A percentile compares a stretch with the other conserved stretches of the same genome.
Conservation (phyloP, 2,888 invertebrate genomes). For the Bellardia bayeri region DNA sequence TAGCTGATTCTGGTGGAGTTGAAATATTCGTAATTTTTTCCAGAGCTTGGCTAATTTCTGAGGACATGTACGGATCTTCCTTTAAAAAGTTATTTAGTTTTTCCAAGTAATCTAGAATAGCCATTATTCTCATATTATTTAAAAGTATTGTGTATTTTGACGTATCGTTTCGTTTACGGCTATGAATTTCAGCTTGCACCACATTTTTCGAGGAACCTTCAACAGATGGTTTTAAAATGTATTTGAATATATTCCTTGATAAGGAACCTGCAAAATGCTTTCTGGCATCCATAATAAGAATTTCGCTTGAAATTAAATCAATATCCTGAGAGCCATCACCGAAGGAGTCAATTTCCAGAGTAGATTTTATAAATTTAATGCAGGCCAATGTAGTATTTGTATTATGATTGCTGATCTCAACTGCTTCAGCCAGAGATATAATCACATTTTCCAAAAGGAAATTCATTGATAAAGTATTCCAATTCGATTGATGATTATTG, state of each 20-base stretch:
- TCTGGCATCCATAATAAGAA: slow-evolving; percentile 82
- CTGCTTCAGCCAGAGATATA: slow-evolving; percentile 84
- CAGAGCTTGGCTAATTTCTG: slow-evolving; percentile 40
- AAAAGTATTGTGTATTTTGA: slow-evolving; percentile 94
- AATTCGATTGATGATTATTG: slow-evolving; percentile 85
- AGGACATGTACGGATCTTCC: slow-evolving; percentile 79
- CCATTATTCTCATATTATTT: slow-evolving; percentile 97
- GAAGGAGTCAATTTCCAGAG: slow-evolving; percentile 92
- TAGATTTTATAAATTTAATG: slow-evolving; percentile 96
- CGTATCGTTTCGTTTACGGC: slow-evolving; percentile 88
- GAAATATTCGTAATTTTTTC: neutral
- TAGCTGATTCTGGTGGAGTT: slow-evolving; percentile 21
- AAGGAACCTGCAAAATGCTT: slow-evolving; percentile 67
- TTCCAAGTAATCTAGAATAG: slow-evolving; percentile 97
- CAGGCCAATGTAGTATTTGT: slow-evolving; percentile 88
- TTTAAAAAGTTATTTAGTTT: slow-evolving; percentile 92
- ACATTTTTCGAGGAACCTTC: slow-evolving; percentile 81
- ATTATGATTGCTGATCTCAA: slow-evolving; percentile 6
- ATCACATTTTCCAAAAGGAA: slow-evolving; percentile 95
- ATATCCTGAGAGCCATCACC: slow-evolving; percentile 96
- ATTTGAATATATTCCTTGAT: slow-evolving; percentile 92
- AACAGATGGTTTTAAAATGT: slow-evolving; percentile 92
- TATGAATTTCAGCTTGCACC: slow-evolving; percentile 91
- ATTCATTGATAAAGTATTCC: slow-evolving; percentile 91
- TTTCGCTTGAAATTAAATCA: slow-evolving; percentile 94